phyloP scores from a whole-genome alignment of 2,113 vertebrate species.

The Epinephelus moara region DNA sequence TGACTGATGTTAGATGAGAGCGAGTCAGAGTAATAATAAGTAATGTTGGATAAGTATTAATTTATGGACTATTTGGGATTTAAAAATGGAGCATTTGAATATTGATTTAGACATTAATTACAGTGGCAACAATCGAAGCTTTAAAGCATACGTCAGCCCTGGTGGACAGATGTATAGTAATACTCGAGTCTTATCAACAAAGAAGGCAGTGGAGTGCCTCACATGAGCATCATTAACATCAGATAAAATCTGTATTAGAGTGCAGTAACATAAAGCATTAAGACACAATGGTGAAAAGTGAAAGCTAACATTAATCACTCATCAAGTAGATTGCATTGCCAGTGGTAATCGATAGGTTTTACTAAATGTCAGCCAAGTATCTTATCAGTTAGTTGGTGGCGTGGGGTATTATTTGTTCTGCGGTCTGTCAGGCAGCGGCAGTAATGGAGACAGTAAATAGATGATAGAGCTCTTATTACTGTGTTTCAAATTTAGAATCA shows the following conservation, averaged over 20 bases:
- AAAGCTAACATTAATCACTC: slow-evolving; percentile 19
- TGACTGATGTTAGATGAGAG: too few relatives aligned
- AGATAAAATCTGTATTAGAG: neutral
- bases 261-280: slow-evolving; percentile 8
- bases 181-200: neutral
- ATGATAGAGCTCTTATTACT: slow-evolving; percentile 48
- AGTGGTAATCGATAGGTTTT: slow-evolving; percentile 47
- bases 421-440: slow-evolving; percentile 9
- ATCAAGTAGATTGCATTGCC: slow-evolving; percentile 30
- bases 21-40: too few relatives aligned
- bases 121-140: too few relatives aligned
- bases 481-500: slow-evolving; percentile 40
- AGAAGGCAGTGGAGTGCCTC: slow-evolving; percentile 10
- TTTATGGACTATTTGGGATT: too few relatives aligned
- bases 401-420: slow-evolving; percentile 17
- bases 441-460: slow-evolving; percentile 51
- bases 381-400: slow-evolving; percentile 42
- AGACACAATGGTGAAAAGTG: slow-evolving; percentile 29
- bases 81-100: too few relatives aligned
- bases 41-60: too few relatives aligned
- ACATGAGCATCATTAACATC: slow-evolving; percentile 16
- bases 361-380: slow-evolving; percentile 58
- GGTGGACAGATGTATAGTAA: neutral
- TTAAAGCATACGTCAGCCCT: too few relatives aligned
- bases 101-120: too few relatives aligned